Conservation (phyloP, 2,113 vertebrate species). For the Cyphomyrus plagiostoma region DNA sequence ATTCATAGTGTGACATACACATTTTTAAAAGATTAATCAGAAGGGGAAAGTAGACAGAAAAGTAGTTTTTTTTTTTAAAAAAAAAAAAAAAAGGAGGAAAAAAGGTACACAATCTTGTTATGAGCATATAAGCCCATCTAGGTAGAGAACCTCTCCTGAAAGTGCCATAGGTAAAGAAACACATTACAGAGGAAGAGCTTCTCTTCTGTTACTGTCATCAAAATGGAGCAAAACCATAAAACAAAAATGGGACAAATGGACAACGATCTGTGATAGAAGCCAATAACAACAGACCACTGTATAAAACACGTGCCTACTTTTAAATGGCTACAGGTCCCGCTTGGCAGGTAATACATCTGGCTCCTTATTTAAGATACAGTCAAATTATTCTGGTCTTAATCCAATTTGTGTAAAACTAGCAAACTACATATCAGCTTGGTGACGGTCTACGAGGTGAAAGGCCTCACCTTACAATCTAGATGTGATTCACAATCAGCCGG, state of each 20-base stretch:
- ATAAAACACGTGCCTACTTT: background rate
- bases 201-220: constrained; percentile 1
- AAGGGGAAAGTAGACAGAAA: background rate
- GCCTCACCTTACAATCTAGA: background rate
- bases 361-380: background rate
- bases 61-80: background rate
- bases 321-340: background rate
- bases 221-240: background rate
- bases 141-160: background rate
- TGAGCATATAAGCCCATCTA: background rate
- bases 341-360: background rate
- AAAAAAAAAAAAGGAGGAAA: no score
- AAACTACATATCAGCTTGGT: background rate
- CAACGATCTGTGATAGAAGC: background rate
- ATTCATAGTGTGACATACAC: background rate
- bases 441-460: background rate
- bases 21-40: background rate
- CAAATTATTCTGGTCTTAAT: background rate
- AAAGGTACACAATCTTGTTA: no score
- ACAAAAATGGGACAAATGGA: background rate
- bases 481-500: background rate
- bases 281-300: constrained; percentile 1
- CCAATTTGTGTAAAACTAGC: background rate
- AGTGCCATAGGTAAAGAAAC: background rate
- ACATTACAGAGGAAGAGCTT: background rate